Evolutionary conservation across 64 coral and sea anemone species (phyloP), one percentile per base, ranked within the genome.

Genomic region (Montipora capricornis): DNA sequence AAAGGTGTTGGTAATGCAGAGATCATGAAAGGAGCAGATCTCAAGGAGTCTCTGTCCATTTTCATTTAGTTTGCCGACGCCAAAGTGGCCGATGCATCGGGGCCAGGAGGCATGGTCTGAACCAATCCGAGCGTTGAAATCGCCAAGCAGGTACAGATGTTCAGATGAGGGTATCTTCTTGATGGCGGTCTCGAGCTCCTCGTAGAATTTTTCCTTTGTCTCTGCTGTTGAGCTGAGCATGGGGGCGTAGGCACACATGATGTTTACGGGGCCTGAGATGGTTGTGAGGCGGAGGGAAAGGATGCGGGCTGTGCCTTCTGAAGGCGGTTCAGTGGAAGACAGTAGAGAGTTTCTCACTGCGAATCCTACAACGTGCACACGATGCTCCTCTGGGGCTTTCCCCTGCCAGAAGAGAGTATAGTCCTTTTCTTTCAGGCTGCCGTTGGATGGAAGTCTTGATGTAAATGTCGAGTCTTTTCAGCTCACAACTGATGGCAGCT

Each of bases 371-470:
- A 68, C 80, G 59, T 92, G 62, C 29, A 57, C 47, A 5, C 48
- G 10, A 6, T 68, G 75, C 12, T 81, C 12, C 0, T 73, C 61
- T 0, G 6, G 5, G 5, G 7, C 49, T 16, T 91, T 81, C 29
- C 77, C 89, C 11, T 91, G 89, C 64, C 89, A 91, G 78, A 80
- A 44, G 48, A 90, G 80, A 0, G 89, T 91, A 61, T 68, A 81
- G 46, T 91, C 78, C 24, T 73, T 50, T 24, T 92, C n/a, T 70
- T 24, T 45, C 50, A n/a, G 37, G 67, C 17, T 1, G 91, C 82
- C 55, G 17, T 57, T 49, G 3, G 20, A 29, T 4, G 20, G 10
- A 29, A 68, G 53, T 45, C 51, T 86, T 4, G 11, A 57, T 37
- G 37, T 37, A 1, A 37, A 37, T 57, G 2, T 57, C 11, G 53